phyloP scores from a whole-genome alignment of 1,140 invertebrate species.

The Steinernema khuongi region DNA sequence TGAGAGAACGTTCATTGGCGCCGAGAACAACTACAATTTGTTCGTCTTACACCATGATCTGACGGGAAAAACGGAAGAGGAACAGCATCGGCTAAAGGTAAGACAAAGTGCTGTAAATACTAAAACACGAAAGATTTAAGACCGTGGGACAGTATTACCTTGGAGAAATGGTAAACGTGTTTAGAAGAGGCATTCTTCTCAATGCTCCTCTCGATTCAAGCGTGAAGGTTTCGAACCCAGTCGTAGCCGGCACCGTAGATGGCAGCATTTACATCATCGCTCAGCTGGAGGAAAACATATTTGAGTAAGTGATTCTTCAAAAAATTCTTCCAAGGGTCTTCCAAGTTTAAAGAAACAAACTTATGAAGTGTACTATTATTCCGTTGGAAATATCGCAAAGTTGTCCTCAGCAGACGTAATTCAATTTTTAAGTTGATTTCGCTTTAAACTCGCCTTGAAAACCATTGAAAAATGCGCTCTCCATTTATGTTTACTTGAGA shows the following conservation, averaged over 20 bases:
- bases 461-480: no score
- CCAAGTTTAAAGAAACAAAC: background rate
- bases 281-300: conserved; percentile 66
- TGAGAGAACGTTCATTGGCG: background rate
- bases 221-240: conserved; percentile 74
- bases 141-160: conserved; percentile 88
- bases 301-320: conserved; percentile 30
- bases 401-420: no score
- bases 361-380: background rate
- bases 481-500: no score
- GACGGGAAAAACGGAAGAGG: background rate
- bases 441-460: no score
- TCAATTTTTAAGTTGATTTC: no score
- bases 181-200: conserved; percentile 73
- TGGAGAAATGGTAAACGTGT: conserved; percentile 94
- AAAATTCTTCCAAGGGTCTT: background rate
- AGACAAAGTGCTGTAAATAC: background rate
- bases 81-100: background rate
- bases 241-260: conserved; percentile 80
- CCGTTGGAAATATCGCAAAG: background rate
- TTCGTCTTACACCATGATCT: background rate
- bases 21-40: background rate
- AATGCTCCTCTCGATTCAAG: conserved; percentile 77
- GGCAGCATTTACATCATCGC: conserved; percentile 88
- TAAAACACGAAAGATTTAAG: no score